Conservation (phyloP, 2,113 vertebrate species). For the Lophochroa leadbeateri region DNA sequence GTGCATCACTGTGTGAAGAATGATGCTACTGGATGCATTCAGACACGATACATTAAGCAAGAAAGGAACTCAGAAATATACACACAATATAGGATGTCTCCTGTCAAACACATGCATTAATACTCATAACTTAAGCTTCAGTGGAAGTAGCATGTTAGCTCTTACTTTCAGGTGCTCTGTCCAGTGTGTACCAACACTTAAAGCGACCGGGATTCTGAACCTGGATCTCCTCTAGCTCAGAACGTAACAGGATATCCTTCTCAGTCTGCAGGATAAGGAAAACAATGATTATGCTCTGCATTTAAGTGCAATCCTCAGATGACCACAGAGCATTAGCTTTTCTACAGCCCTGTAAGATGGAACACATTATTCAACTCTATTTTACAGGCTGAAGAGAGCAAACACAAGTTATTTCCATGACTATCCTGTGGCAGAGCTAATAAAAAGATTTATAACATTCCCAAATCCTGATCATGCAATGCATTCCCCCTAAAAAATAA, state of each 20-base stretch:
- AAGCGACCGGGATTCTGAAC: slow-evolving; percentile 81
- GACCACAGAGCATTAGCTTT: background rate
- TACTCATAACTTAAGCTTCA: background rate
- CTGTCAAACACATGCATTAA: background rate
- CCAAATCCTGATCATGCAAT: background rate
- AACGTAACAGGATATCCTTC: slow-evolving; percentile 90
- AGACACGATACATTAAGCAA: background rate
- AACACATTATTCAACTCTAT: background rate
- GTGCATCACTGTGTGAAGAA: background rate
- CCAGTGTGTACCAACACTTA: slow-evolving; percentile 94
- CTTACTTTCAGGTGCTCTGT: slow-evolving; percentile 87
- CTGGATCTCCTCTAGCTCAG: slow-evolving; percentile 90
- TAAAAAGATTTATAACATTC: background rate
- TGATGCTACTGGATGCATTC: background rate
- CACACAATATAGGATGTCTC: background rate
- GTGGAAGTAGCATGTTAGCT: background rate
- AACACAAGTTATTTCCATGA: background rate
- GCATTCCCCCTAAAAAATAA: background rate
- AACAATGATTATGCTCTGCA: background rate
- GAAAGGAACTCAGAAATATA: background rate
- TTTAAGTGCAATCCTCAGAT: background rate
- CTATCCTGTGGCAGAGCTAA: background rate
- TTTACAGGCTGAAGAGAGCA: background rate
- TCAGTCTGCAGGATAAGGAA: slow-evolving; percentile 78
- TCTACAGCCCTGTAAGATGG: background rate